Evolutionary conservation across 2,113 vertebrate species (phyloP).

Genomic region (Ictidomys tridecemlineatus): DNA sequence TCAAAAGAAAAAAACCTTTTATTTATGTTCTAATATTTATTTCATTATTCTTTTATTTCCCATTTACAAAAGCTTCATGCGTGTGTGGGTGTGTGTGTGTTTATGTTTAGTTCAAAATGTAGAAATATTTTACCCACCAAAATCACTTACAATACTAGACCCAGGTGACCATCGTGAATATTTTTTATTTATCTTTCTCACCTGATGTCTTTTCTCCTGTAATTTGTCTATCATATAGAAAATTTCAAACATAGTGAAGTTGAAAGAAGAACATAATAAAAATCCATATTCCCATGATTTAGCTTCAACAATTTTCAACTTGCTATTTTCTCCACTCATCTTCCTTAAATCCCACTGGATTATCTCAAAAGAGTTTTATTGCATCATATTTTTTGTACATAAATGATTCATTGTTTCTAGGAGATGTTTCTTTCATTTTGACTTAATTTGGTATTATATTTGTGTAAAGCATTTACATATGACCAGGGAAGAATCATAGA

Average conservation of each 20-base stretch:
- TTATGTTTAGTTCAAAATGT: not conserved
- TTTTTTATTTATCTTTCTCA: not conserved
- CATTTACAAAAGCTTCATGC: not conserved
- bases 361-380: not conserved
- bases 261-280: not conserved
- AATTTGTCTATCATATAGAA: not conserved
- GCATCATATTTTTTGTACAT: not conserved
- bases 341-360: not conserved
- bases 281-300: fast-evolving
- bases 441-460: not conserved
- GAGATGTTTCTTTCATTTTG: not conserved
- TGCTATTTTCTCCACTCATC: not conserved
- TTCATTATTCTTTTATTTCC: not conserved
- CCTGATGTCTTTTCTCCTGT: not conserved
- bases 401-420: not conserved
- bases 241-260: not conserved
- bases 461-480: not conserved
- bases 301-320: not conserved
- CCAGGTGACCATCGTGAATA: not conserved
- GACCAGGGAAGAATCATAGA: not conserved
- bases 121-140: not conserved
- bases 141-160: not conserved
- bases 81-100: no score
- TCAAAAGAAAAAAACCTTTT: not conserved
- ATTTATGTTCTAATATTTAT: not conserved